Base-by-base conservation (phyloP, 2,888 invertebrate genomes). In the Philopedon plagiatum region DNA sequence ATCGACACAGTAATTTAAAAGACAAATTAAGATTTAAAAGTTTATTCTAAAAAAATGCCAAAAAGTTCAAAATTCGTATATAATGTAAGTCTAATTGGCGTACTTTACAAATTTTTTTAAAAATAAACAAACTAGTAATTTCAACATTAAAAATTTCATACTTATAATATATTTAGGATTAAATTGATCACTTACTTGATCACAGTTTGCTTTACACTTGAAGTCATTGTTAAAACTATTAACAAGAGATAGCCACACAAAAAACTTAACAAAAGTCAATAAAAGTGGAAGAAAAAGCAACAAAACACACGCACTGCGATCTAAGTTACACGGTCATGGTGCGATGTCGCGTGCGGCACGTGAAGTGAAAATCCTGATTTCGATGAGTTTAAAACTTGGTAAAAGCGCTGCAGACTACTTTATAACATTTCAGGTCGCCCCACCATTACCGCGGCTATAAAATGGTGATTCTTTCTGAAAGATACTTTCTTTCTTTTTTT, bases 181-280 rank as follows among this genome's bases (percentile, higher is more conserved):
- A n/a, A 4, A 8, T 8, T 34, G 26, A 7, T 5, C 18, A 86
- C 88, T 87, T 85, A 87, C 88, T 87, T 87, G 79, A 88, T 88
- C 71, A 88, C 87, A 18, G 88, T 88, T 76, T 88, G 88, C 80
- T 88, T 87, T 82, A 88, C 87, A 75, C 86, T 86, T 78, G 87
- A 87, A 67, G 87, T 88, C 88, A 87, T 88, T 71, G 74, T 76
- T 65, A 66, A 57, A 66, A 69, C 26, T 54, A 39, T 49, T 49
- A 34, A 61, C 41, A 49, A 29, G 51, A 61, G 62, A 60, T 68
- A 64, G 26, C 56, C 71, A 68, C 76, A 75, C 75, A 51, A 69
- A 71, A 61, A 49, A 49, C 51, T 51, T 41, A 23, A 61, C 64
- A 66, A 70, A 69, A 67, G 54, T 71, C 62, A 62, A 64, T 62